Percentiles rank a stretch among this genome's conserved stretches.
Evolutionary conservation across 2,888 invertebrate species (phyloP).

Genomic region (Tiliacea aurago): DNA sequence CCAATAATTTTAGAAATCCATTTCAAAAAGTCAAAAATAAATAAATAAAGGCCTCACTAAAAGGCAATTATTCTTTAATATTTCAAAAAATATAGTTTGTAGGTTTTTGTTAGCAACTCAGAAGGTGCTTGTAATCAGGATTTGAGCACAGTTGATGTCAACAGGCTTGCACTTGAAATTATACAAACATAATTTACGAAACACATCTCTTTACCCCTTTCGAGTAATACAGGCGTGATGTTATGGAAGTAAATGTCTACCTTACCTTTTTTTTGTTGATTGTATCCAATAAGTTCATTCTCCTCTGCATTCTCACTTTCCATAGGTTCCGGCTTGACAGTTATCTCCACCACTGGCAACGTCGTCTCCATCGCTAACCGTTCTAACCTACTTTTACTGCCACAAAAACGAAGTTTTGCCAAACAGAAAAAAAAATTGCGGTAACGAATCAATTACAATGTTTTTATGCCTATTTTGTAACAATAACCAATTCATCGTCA

Average conservation of each 20-base stretch:
- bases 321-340: constrained; percentile 56
- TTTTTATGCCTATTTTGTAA: constrained; percentile 30
- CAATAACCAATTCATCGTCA: constrained; percentile 9
- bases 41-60: not conserved
- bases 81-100: not conserved
- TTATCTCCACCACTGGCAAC: constrained; percentile 39
- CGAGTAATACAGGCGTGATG: not conserved
- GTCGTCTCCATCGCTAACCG: constrained; percentile 55
- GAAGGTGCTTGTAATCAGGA: not conserved
- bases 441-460: constrained; percentile 18
- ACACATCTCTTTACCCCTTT: too few species aligned
- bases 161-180: not conserved
- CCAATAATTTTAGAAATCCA: not conserved
- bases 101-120: too few species aligned
- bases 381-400: constrained; percentile 39
- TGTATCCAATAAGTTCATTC: constrained; percentile 12
- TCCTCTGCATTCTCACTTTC: constrained; percentile 28
- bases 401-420: constrained; percentile 17
- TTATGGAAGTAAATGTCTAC: not conserved
- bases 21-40: not conserved
- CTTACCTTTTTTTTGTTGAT: constrained; percentile 22
- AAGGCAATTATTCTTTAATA: not conserved
- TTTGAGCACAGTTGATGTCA: not conserved
- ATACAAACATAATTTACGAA: not conserved
- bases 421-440: constrained; percentile 26